phyloP scores from a whole-genome alignment of 2,888 invertebrate genomes.

The Caenorhabditis doughertyi region DNA sequence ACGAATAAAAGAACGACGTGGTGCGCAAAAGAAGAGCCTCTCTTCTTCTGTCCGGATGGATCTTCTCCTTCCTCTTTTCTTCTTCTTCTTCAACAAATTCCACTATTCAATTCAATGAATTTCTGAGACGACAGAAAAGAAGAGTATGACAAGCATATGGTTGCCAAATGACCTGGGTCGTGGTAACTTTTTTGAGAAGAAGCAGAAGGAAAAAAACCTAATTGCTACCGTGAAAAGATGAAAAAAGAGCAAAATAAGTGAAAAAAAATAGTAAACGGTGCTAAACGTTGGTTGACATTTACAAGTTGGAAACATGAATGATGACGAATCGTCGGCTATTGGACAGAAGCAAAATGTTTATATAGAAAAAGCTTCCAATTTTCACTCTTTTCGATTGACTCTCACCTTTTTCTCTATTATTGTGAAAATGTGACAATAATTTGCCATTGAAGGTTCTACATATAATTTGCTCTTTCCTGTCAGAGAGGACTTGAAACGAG shows the following conservation, averaged over 20 bases:
- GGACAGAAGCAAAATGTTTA: constrained; percentile 47
- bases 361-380: constrained; percentile 49
- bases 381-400: constrained; percentile 19
- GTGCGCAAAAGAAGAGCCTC: constrained; percentile 43
- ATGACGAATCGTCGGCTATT: constrained; percentile 51
- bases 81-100: constrained; percentile 56
- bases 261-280: constrained; percentile 4
- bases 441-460: constrained; percentile 16
- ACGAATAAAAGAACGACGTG: constrained; percentile 49
- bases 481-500: constrained; percentile 38
- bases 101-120: constrained; percentile 63
- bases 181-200: neutral
- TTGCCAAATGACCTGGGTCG: constrained; percentile 59
- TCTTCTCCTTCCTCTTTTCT: constrained; percentile 1
- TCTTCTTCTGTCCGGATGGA: constrained; percentile 19
- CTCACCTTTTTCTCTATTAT: constrained; percentile 9
- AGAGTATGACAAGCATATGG: constrained; percentile 61
- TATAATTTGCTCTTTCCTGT: constrained; percentile 59
- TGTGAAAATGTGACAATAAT: constrained; percentile 54
- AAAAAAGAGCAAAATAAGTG: neutral
- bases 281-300: constrained; percentile 43
- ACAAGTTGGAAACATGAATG: constrained; percentile 14
- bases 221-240: neutral
- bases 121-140: constrained; percentile 50
- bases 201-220: neutral